Evolutionary conservation across 2,113 vertebrate species (phyloP).

Genomic region (Rhabdornis inornatus): DNA sequence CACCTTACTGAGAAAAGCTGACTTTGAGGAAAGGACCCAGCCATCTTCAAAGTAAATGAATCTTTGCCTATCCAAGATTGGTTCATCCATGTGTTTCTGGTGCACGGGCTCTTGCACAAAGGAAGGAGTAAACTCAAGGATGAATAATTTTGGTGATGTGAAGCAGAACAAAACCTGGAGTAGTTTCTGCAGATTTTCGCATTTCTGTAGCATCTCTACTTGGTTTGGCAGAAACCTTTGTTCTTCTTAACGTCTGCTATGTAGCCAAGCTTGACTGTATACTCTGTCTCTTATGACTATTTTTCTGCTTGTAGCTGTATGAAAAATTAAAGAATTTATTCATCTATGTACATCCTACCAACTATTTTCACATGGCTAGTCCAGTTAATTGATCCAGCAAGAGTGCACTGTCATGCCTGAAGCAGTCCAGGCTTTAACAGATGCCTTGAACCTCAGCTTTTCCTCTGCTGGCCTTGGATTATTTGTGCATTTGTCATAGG

Average conservation of each 20-base stretch:
- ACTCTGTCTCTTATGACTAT: background rate
- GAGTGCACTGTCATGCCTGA: constrained; percentile 9
- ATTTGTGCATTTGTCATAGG: background rate
- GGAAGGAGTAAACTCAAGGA: background rate
- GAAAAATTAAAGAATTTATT: constrained; percentile 36
- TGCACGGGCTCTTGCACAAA: background rate
- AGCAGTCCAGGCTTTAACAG: background rate
- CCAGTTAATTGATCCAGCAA: constrained; percentile 43
- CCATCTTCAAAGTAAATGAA: background rate
- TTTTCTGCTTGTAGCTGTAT: constrained; percentile 9
- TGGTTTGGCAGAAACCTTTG: background rate
- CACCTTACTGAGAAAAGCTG: background rate
- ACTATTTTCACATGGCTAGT: constrained; percentile 38
- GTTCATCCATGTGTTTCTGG: background rate
- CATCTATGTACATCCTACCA: background rate
- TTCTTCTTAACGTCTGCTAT: background rate
- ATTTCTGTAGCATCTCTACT: background rate
- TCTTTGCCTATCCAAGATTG: background rate
- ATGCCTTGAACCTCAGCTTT: background rate
- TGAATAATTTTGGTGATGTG: background rate
- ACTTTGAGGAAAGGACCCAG: background rate
- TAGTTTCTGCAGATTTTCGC: background rate
- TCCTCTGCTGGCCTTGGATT: background rate
- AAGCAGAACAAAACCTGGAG: background rate
- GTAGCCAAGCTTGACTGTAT: background rate